Percentiles rank a stretch among this genome's conserved stretches.
Conservation (phyloP, 2,113 vertebrate species). For the Pachyramphus minor region DNA sequence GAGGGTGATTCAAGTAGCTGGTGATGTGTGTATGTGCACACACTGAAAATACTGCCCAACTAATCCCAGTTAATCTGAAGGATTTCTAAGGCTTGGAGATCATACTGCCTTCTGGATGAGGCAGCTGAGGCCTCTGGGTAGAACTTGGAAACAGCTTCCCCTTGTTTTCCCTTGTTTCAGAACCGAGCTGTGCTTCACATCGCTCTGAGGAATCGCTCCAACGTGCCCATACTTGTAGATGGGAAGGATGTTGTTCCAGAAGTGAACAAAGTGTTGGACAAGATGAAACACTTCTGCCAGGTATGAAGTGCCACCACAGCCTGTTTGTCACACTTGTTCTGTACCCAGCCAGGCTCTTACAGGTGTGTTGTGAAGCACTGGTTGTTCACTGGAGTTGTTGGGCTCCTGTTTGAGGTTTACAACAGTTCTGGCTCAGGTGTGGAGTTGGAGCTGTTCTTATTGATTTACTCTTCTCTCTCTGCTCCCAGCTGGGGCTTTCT, state of each 20-base stretch:
- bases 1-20: neutral
- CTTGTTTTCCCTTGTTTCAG: slow-evolving; percentile 57
- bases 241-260: slow-evolving; percentile 95
- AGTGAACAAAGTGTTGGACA: slow-evolving; percentile 91
- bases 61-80: neutral
- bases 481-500: neutral
- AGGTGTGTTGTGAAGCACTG: neutral
- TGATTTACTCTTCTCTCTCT: neutral
- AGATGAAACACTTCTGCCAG: slow-evolving; percentile 95
- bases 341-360: neutral
- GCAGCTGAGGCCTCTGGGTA: neutral
- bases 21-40: neutral
- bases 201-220: slow-evolving; percentile 92
- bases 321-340: neutral
- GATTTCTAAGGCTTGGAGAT: neutral
- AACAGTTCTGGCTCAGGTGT: neutral
- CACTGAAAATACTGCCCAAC: neutral
- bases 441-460: neutral
- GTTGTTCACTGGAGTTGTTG: neutral
- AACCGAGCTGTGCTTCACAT: slow-evolving; percentile 92
- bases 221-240: slow-evolving; percentile 82
- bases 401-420: neutral
- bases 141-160: neutral
- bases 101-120: neutral
- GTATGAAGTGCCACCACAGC: slow-evolving; percentile 58